Evolutionary conservation across 2,113 vertebrate species (phyloP), one percentile per base, ranked within the genome.

Genomic region (Syrrhaptes paradoxus): DNA sequence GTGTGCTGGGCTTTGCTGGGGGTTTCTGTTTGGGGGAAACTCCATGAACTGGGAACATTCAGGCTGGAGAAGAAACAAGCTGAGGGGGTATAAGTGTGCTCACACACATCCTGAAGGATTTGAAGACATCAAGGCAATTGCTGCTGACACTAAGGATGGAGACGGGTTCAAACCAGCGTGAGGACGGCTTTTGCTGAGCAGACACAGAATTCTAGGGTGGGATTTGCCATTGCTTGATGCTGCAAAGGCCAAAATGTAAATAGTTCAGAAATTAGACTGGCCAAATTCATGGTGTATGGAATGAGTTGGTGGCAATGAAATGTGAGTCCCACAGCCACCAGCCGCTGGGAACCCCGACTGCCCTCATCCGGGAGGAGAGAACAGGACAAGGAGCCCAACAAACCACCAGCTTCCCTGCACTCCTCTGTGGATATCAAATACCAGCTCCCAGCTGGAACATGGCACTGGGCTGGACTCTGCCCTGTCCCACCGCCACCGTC

Each of bases 321-420:
- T 3, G 17, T 18, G 38, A 28, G 43, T 29, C n/a, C 43, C 43
- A 24, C 36, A 52, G 31, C 38, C 15, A 5, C 49, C 34, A 65
- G 63, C 55, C 36, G 4, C 2, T 11, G 55, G 38, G 29, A 57
- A 1, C 8, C 32, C 21, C 0, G 0, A 7, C 0, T 38, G 32
- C 18, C 57, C 31, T 45, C 48, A 66, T 2, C 25, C 31, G 29
- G 51, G 67, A 72, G 29, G 29, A 48, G 41, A 14, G 6, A 34
- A 46, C 20, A 41, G 72, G 25, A 67, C 29, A 66, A 54, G 45
- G 22, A 86, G 11, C 41, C 6, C 49, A 18, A 11, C 28, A 66
- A 41, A 31, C 36, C 70, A 65, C 43, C 45, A 70, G 20, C 34
- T 59, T 58, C 31, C 2, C 1, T 7, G 5, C 14, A 17, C 15